phyloP scores from a whole-genome alignment of 1,140 invertebrate genomes.

The Plutomurus gul region DNA sequence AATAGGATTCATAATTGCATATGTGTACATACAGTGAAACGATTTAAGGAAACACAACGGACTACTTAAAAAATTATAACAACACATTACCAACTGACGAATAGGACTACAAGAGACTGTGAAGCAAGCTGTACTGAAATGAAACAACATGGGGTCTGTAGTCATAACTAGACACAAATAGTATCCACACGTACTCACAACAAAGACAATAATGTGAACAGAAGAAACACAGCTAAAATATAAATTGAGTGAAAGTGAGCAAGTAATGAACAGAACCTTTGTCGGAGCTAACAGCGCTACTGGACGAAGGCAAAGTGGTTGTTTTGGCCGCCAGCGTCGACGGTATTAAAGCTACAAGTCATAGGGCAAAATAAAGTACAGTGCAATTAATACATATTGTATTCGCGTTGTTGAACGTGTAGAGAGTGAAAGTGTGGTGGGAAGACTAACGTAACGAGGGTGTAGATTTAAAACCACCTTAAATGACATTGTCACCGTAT shows the following conservation, averaged over 20 bases:
- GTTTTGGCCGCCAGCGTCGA: constrained; percentile 51
- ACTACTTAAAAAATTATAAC: too few species aligned
- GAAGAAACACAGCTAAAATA: not conserved
- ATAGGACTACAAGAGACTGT: too few species aligned
- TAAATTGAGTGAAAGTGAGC: constrained; percentile 24
- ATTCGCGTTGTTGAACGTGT: not conserved
- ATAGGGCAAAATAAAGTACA: constrained; percentile 26
- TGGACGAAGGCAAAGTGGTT: constrained; percentile 54
- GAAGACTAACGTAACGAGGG: too few species aligned
- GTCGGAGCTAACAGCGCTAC: constrained; percentile 45
- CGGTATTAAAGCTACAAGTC: constrained; percentile 44
- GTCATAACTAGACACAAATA: not conserved
- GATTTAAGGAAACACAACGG: too few species aligned
- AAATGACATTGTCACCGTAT: too few species aligned
- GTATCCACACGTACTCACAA: not conserved
- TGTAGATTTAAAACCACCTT: too few species aligned
- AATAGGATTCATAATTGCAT: too few species aligned
- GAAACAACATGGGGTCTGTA: too few species aligned
- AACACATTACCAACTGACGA: too few species aligned
- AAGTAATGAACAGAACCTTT: constrained; percentile 45
- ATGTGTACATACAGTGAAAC: too few species aligned
- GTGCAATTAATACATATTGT: constrained; percentile 25
- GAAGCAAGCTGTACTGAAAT: too few species aligned
- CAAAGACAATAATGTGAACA: not conserved
- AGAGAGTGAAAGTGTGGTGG: not conserved